Percentiles rank a stretch among this genome's conserved stretches.
phyloP scores from a whole-genome alignment of 2,888 invertebrate genomes.

The Zygothrica quintamaculata region DNA sequence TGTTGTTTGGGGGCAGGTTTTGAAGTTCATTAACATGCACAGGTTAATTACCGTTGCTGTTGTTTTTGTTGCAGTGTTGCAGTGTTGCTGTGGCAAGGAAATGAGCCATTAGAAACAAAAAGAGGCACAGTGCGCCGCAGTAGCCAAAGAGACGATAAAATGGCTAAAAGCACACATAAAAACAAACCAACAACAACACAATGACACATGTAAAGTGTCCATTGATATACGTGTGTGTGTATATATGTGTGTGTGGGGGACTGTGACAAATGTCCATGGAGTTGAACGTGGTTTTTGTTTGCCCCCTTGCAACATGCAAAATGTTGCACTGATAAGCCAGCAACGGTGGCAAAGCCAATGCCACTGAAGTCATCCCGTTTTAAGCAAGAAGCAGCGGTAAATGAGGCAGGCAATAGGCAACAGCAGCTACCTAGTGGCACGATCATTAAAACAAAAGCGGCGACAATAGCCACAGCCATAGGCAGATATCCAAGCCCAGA shows the following conservation, averaged over 20 bases:
- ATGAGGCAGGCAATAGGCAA: constrained; percentile 52
- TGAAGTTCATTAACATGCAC: constrained; percentile 83
- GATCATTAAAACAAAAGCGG: constrained; percentile 84
- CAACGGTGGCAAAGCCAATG: constrained; percentile 70
- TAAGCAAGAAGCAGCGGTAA: constrained; percentile 48
- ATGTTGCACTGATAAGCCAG: constrained; percentile 80
- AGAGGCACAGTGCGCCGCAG: constrained; percentile 68
- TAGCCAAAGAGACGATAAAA: constrained; percentile 75
- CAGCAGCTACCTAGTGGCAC: constrained; percentile 64
- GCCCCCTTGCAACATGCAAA: constrained; percentile 73
- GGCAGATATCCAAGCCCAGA: constrained; percentile 11
- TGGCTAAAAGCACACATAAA: constrained; percentile 79
- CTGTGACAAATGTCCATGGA: constrained; percentile 75
- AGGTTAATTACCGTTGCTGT: constrained; percentile 83
- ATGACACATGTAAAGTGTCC: constrained; percentile 79
- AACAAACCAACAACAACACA: constrained; percentile 33
- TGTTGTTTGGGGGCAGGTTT: constrained; percentile 58
- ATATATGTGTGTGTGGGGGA: constrained; percentile 36
- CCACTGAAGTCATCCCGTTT: constrained; percentile 75
- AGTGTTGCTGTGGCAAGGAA: constrained; percentile 69
- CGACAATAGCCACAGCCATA: constrained; percentile 62
- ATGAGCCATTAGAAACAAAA: constrained; percentile 81
- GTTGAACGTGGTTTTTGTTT: constrained; percentile 61
- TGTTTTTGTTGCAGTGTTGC: constrained; percentile 47
- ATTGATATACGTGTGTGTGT: constrained; percentile 25